Evolutionary conservation across 2,888 invertebrate species (phyloP), one percentile per base, ranked within the genome.

Genomic region (Cryptophagus acutangulus): DNA sequence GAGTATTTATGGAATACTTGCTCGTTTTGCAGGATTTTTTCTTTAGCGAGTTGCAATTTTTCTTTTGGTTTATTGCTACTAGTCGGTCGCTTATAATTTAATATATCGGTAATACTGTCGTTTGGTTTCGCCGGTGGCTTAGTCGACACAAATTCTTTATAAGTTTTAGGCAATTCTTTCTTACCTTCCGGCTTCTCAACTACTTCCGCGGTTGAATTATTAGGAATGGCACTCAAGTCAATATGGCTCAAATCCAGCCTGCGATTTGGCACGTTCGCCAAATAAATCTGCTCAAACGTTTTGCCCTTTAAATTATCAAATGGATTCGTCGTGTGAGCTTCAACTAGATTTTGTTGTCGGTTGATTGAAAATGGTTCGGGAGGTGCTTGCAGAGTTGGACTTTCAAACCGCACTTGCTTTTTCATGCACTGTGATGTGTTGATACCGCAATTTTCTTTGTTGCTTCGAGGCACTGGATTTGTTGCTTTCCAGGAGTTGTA

Each of bases 381-480:
- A 14, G 34, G 40, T 10, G 46, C 6, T 28, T 37, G 52, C 28
- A 48, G 33, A 16, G 43, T 39, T 13, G 59, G 62, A 38, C 61
- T 58, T 37, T 67, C 59, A 57, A 69, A 69, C 34, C 67, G 45
- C 2, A 68, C 69, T 48, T 68, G 69, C 44, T 68, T 69, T 36
- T 58, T 58, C 9, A 52, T 46, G 30, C 38, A 37, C 17, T 51
- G 46, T 0, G 46, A 45, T 13, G 38, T 33, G 40, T 49, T 46
- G 29, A 40, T 38, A 15, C 41, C 35, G 25, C 25, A 37, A 39
- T 52, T 55, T 40, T 54, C 41, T 35, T 48, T 51, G n/a, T n/a
- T n/a, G n/a, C n/a, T n/a, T n/a, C n/a, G n/a, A n/a, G n/a, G n/a
- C 57, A 51, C 16, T 53, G 50, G 14, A 43, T 46, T 51, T 57